A percentile compares a stretch with the other conserved stretches of the same genome.
Evolutionary conservation across 2,113 vertebrate genomes (phyloP).

Genomic region (Thamnophis sirtalis): DNA sequence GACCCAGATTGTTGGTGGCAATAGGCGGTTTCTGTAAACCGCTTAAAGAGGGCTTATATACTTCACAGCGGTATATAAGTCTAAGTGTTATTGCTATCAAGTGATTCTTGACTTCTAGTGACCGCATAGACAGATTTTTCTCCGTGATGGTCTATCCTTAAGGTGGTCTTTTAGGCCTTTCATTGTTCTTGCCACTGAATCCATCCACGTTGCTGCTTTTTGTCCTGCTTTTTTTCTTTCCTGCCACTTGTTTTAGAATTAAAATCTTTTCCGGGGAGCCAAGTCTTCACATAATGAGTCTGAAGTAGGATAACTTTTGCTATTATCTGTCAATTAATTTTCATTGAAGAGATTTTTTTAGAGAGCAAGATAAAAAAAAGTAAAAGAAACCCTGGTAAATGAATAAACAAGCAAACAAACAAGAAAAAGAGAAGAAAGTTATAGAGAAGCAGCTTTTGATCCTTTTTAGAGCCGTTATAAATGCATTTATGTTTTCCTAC

Average conservation of each 20-base stretch:
- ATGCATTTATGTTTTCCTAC: neutral
- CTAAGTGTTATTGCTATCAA: neutral
- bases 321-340: neutral
- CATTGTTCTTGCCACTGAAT: neutral
- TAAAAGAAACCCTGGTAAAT: neutral
- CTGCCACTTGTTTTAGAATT: neutral
- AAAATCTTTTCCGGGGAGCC: neutral
- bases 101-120: neutral
- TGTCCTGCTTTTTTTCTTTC: neutral
- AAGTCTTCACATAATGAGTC: neutral
- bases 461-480: neutral
- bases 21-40: no score
- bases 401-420: neutral
- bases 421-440: neutral
- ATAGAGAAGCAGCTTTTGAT: neutral
- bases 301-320: neutral
- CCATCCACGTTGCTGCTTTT: neutral
- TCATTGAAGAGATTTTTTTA: neutral
- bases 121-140: neutral
- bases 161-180: neutral
- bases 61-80: no score
- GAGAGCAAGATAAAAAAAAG: neutral
- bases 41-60: no score
- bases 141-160: neutral
- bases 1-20: no score